phyloP scores from a whole-genome alignment of 2,797 vertebrate genomes.

The Zalophus californianus region DNA sequence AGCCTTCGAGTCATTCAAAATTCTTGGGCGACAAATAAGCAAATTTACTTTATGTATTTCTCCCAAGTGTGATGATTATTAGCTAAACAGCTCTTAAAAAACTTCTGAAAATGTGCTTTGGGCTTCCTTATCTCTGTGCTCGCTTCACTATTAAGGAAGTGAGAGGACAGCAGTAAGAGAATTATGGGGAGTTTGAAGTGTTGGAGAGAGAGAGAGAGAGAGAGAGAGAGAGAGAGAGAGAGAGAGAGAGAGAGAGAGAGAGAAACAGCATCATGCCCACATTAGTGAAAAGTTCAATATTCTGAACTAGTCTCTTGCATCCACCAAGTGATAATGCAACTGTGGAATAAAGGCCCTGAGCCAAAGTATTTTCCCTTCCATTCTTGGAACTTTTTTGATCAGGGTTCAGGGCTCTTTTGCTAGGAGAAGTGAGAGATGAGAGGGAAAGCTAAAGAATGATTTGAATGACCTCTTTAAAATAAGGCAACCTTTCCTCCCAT shows the following conservation, averaged over 20 bases:
- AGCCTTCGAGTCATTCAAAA: constrained; percentile 43
- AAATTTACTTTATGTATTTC: constrained; percentile 41
- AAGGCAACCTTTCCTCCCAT: constrained; percentile 15
- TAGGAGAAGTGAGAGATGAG: constrained; percentile 26
- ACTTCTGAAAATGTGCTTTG: constrained; percentile 10
- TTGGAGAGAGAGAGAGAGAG: background rate
- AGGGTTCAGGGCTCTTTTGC: background rate
- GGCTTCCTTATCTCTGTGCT: background rate
- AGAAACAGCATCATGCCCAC: background rate
- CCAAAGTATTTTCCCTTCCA: background rate
- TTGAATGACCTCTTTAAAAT: constrained; percentile 47
- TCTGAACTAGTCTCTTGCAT: background rate
- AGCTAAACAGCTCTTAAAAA: constrained; percentile 30
- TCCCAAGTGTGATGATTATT: constrained; percentile 28
- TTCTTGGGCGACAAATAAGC: constrained; percentile 45
- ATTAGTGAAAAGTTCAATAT: background rate
- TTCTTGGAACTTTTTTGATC: background rate
- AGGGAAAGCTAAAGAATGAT: constrained; percentile 16
- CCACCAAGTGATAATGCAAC: background rate
- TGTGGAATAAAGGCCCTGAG: background rate
- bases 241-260: background rate
- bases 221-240: background rate
- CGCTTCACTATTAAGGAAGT: background rate
- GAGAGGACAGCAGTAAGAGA: background rate
- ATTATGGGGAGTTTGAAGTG: background rate